phyloP scores from a whole-genome alignment of 2,797 vertebrate species.

The Lagorchestes hirsutus region DNA sequence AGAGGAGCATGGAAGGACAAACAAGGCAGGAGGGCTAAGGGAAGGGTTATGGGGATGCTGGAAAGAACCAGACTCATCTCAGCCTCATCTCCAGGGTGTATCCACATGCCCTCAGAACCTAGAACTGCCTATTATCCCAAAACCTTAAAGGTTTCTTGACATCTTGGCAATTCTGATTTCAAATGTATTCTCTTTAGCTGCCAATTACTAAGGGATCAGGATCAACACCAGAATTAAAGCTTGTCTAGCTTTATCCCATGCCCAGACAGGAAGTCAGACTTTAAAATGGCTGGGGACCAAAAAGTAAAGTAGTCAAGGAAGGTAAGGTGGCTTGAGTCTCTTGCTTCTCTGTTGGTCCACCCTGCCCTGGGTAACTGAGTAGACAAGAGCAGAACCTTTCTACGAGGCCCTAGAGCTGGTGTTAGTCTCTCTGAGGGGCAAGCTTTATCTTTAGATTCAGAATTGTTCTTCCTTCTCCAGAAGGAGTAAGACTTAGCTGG shows the following conservation, averaged over 20 bases:
- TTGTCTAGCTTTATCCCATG: background rate
- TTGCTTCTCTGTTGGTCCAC: background rate
- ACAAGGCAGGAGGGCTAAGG: background rate
- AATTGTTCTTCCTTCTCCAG: background rate
- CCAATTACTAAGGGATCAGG: background rate
- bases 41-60: too few species aligned
- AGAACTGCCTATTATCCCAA: background rate
- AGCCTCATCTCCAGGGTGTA: background rate
- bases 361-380: background rate
- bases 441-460: background rate
- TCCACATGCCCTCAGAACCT: background rate
- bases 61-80: background rate
- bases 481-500: background rate
- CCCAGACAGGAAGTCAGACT: background rate
- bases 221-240: background rate
- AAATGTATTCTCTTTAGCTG: background rate
- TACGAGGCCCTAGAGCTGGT: background rate
- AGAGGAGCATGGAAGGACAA: background rate
- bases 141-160: background rate
- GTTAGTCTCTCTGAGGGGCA: background rate
- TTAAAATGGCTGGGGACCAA: background rate
- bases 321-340: background rate
- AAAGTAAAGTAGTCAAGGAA: background rate
- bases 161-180: background rate
- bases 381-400: background rate